phyloP scores from a whole-genome alignment of 2,888 invertebrate species.

The Augochlorella aurata region DNA sequence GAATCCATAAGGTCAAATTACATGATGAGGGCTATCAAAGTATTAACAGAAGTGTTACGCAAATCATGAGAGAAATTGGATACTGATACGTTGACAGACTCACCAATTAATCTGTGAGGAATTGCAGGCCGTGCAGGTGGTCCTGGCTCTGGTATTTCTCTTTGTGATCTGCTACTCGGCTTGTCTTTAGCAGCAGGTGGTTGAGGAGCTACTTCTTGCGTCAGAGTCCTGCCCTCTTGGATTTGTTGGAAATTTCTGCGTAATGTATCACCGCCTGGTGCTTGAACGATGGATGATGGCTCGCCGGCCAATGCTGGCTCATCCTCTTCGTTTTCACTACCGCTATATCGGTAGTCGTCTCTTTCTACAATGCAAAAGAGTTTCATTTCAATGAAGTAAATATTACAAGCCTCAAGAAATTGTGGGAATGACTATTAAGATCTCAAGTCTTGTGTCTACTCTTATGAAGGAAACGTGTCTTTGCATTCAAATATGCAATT shows the following conservation, averaged over 20 bases:
- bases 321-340: conserved; percentile 98
- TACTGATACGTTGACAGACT: conserved; percentile 38
- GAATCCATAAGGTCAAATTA: neutral
- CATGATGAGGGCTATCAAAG: neutral
- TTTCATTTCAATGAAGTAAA: neutral
- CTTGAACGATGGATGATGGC: conserved; percentile 96
- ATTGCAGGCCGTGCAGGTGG: conserved; percentile 94
- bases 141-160: conserved; percentile 89
- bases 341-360: conserved; percentile 89
- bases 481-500: neutral
- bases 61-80: neutral
- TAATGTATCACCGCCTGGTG: conserved; percentile 95
- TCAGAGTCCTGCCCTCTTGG: conserved; percentile 90
- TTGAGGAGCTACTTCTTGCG: conserved; percentile 82
- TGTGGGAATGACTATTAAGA: neutral
- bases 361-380: conserved; percentile 76
- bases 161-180: conserved; percentile 77
- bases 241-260: conserved; percentile 99
- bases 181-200: conserved; percentile 75
- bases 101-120: conserved; percentile 92
- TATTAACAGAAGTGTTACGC: neutral
- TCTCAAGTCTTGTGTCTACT: neutral
- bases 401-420: neutral
- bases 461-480: neutral
- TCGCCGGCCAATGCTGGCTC: conserved; percentile 95